These are phyloP conservation scores for Halcyon senegalensis DNA, from an alignment of 2,113 vertebrate species.

Conservation along the genomic window DNA sequence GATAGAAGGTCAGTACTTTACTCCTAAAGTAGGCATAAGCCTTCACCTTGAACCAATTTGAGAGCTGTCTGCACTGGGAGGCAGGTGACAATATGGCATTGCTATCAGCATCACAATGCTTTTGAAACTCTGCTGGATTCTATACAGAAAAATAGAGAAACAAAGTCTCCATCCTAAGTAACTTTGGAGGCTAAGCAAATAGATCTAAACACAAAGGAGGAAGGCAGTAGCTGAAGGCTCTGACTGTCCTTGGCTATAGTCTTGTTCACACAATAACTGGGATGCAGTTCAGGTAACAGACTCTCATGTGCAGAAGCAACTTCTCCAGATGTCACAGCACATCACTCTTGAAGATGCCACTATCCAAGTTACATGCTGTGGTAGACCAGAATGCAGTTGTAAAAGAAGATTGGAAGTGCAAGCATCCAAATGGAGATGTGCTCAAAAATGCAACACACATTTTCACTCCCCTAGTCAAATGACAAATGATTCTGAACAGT, in stretches of 20 bases:
- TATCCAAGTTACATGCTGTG: background rate
- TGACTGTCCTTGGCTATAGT: background rate
- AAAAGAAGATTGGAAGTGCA: background rate
- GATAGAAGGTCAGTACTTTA: background rate
- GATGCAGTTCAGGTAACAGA: background rate
- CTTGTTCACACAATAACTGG: background rate
- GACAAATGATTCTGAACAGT: background rate
- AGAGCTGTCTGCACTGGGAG: background rate
- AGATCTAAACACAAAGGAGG: background rate
- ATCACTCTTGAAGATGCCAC: background rate
- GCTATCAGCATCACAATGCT: fast-evolving
- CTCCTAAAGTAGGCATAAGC: background rate
- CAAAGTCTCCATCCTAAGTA: background rate
- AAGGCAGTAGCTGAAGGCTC: background rate
- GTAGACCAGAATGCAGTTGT: background rate
- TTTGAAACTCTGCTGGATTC: background rate
- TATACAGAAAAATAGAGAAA: background rate
- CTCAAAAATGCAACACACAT: fast-evolving
- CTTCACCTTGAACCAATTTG: background rate
- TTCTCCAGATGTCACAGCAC: background rate
- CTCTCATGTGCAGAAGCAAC: fast-evolving
- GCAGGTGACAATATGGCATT: fast-evolving
- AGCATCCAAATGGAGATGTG: background rate
- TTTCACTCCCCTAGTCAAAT: background rate
- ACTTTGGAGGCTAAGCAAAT: background rate